phyloP scores from a whole-genome alignment of 2,113 vertebrate species.

The Grammomys surdaster region DNA sequence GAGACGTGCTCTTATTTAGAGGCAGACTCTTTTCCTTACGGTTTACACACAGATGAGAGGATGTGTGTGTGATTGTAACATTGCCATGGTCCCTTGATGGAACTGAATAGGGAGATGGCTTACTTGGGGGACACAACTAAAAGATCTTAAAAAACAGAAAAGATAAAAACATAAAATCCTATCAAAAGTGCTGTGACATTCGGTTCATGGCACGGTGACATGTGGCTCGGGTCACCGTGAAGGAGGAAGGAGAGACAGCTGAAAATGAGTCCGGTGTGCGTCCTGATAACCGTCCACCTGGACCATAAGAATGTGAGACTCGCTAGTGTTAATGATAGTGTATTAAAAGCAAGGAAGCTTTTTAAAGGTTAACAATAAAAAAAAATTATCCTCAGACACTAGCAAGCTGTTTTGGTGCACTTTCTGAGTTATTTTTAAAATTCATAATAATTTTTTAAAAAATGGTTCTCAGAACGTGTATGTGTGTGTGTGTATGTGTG shows the following conservation, averaged over 20 bases:
- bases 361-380: too few species aligned
- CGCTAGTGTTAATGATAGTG: neutral
- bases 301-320: neutral
- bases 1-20: neutral
- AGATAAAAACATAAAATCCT: constrained; percentile 14
- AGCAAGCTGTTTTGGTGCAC: neutral
- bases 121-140: neutral
- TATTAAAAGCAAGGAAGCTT: too few species aligned
- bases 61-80: neutral
- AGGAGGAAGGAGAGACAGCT: neutral
- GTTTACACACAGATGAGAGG: neutral
- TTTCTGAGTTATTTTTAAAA: constrained; percentile 44
- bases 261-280: neutral
- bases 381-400: too few species aligned
- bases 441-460: neutral
- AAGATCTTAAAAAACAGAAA: constrained; percentile 31
- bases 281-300: neutral
- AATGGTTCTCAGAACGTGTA: neutral
- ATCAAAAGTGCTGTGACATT: neutral
- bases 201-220: neutral
- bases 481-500: neutral
- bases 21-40: neutral
- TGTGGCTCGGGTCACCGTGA: neutral
- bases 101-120: neutral
- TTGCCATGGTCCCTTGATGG: neutral